Evolutionary conservation across 2,888 invertebrate genomes (phyloP).

Genomic region (Amphimallon solstitiale): DNA sequence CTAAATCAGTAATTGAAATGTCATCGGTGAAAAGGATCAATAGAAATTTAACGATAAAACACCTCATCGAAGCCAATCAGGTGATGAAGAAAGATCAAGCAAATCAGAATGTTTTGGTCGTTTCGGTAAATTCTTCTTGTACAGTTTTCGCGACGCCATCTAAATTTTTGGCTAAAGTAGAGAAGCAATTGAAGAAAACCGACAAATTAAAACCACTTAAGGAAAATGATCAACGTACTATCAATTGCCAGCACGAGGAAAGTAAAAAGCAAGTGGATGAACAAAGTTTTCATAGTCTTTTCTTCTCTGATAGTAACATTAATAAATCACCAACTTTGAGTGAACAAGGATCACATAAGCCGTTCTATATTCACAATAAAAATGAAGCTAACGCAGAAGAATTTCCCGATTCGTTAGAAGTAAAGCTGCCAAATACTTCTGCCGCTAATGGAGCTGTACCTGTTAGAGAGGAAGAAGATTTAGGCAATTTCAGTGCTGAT

Average conservation of each 20-base stretch:
- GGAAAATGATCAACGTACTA: neutral
- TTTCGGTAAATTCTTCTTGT: conserved; percentile 35
- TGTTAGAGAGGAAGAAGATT: conserved; percentile 28
- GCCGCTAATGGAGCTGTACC: neutral
- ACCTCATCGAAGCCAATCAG: conserved; percentile 11
- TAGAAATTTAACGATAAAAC: conserved; percentile 22
- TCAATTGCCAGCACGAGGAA: neutral
- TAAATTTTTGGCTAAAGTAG: conserved; percentile 30
- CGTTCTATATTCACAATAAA: conserved; percentile 34
- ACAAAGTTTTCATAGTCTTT: conserved; percentile 28
- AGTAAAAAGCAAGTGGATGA: conserved; percentile 25
- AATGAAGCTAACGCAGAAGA: conserved; percentile 2
- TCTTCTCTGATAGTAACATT: conserved; percentile 23
- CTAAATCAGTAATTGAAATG: conserved; percentile 35
- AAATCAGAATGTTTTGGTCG: conserved; percentile 28
- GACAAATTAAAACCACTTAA: neutral
- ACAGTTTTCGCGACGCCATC: conserved; percentile 35
- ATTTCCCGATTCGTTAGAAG: conserved; percentile 24
- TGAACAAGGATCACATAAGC: conserved; percentile 1
- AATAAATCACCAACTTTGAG: conserved; percentile 8
- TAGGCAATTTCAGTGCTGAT: conserved; percentile 39
- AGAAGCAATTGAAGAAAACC: conserved; percentile 28
- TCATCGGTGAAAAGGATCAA: conserved; percentile 24
- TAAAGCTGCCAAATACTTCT: neutral
- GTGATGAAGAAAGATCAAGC: neutral